phyloP scores from a whole-genome alignment of 2,888 invertebrate genomes.

The Sympetrum striolatum region DNA sequence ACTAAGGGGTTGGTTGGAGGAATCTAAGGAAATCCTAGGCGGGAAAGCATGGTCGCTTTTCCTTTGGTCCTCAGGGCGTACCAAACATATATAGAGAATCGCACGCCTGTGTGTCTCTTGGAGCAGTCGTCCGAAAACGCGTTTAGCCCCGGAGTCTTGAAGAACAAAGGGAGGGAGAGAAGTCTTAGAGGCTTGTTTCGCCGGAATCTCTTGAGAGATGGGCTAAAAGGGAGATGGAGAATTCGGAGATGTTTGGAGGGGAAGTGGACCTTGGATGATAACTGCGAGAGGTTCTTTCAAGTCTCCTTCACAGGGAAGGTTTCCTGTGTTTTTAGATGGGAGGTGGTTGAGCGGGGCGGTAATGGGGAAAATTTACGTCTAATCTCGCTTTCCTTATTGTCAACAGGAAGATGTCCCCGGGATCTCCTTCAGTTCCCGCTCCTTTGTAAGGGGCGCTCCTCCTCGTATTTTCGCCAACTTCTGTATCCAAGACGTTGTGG shows the following conservation, averaged over 20 bases:
- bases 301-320: too few relatives aligned
- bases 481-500: too few relatives aligned
- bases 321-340: not conserved
- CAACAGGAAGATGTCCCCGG: too few relatives aligned
- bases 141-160: constrained; percentile 15
- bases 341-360: not conserved
- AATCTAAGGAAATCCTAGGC: not conserved
- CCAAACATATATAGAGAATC: not conserved
- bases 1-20: not conserved
- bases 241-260: not conserved
- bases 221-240: not conserved
- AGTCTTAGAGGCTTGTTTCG: not conserved
- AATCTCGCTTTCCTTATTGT: too few relatives aligned
- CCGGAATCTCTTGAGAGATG: not conserved
- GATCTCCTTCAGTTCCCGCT: too few relatives aligned
- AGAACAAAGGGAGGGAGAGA: not conserved
- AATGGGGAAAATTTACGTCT: not conserved
- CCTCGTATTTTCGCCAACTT: too few relatives aligned
- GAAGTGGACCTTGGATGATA: not conserved
- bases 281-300: too few relatives aligned
- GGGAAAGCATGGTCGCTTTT: not conserved
- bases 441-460: too few relatives aligned
- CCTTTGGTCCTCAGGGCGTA: not conserved
- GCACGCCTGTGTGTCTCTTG: constrained; percentile 10
- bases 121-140: constrained; percentile 31